These are phyloP conservation scores for Apogon hyalosoma DNA, from an alignment of 2,797 vertebrate genomes.

Conservation along the genomic window DNA sequence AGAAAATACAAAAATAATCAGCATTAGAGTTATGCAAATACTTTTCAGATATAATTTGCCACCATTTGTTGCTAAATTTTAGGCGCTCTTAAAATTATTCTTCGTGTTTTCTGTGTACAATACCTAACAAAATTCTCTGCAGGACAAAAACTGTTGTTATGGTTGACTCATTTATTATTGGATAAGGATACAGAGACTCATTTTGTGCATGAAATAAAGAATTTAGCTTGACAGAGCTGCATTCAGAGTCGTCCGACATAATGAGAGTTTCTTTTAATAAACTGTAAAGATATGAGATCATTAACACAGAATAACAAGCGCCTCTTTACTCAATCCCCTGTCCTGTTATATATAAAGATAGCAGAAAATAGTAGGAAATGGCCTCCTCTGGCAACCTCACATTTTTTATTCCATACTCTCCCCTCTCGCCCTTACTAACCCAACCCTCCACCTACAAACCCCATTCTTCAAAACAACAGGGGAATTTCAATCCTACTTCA, in stretches of 20 bases:
- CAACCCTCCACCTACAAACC: slow-evolving; percentile 60
- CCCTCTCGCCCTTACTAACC: slow-evolving; percentile 54
- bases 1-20: slow-evolving; percentile 24
- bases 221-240: neutral
- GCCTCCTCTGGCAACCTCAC: slow-evolving; percentile 39
- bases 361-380: slow-evolving; percentile 28
- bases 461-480: slow-evolving; percentile 65
- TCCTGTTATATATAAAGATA: slow-evolving; percentile 54
- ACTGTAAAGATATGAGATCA: slow-evolving; percentile 41
- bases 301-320: slow-evolving; percentile 53
- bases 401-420: slow-evolving; percentile 64
- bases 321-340: slow-evolving; percentile 16
- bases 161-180: slow-evolving; percentile 8
- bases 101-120: neutral
- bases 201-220: slow-evolving; percentile 10
- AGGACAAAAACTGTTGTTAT: neutral
- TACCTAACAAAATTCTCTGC: neutral
- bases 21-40: slow-evolving; percentile 26
- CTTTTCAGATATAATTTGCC: slow-evolving; percentile 35
- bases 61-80: too few relatives aligned
- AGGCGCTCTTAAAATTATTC: neutral
- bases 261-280: slow-evolving; percentile 4
- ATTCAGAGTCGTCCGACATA: slow-evolving; percentile 6
- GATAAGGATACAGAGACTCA: neutral
- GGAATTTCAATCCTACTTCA: slow-evolving; percentile 80